Base-by-base conservation (phyloP, 2,888 invertebrate genomes). In the Cryptus viduatorius region DNA sequence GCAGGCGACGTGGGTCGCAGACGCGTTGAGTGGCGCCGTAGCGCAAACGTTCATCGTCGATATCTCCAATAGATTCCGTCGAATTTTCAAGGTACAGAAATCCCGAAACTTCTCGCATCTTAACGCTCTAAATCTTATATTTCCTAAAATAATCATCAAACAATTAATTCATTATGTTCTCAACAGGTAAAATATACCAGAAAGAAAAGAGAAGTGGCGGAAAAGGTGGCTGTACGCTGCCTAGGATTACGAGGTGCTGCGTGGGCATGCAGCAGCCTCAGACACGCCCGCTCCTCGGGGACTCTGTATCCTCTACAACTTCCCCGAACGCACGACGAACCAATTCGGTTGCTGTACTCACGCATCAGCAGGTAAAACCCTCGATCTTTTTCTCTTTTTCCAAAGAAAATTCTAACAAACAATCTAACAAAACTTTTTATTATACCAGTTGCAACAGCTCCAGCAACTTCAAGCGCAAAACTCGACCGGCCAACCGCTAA, bases 241-340 rank as follows among this genome's bases (percentile, higher is more conserved):
- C 93, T 92, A 90, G 91, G 92, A 93, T 93, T 92, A 90, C 91
- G 93, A 92, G 93, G 93, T 92, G 93, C 93, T 94, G 93, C 93
- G 92, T 93, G 93, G 93, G 93, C 93, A 94, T 94, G 93, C 93
- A 94, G 93, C 93, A 94, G 93, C 93, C 93, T 93, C 93, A 94
- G 93, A 93, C 93, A 92, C 93, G 93, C 93, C 93, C 93, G 93
- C 93, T 94, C 90, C 93, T 93, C 91, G 93, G 93, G 93, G 93
- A 93, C 93, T 94, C 93, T 90, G 93, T 93, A 93, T 93, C 93
- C 93, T 93, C 93, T 92, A 93, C 93, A 92, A 93, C 93, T 92
- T 92, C 93, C 93, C 93, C 93, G 90, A 92, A 90, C 90, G 90
- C 93, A 87, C 92, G 93, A 86, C 93, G 92, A 88, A 92, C 90